phyloP scores from a whole-genome alignment of 1,140 invertebrate genomes.

The Apocrypta bakeri region DNA sequence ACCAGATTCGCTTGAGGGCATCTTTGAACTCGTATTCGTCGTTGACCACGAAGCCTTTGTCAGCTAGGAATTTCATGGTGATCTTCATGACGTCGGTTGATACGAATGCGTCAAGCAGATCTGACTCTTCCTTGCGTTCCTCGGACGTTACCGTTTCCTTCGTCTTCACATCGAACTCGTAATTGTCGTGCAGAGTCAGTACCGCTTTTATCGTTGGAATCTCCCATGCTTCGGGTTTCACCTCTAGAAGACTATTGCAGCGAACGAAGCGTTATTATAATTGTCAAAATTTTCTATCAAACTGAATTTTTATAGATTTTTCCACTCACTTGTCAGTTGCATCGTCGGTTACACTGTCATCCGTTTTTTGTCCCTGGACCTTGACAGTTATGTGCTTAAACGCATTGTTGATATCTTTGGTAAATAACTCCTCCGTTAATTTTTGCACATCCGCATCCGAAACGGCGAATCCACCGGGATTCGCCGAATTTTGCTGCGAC shows the following conservation, averaged over 20 bases:
- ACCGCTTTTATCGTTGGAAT: conserved; percentile 72
- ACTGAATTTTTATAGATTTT: no score
- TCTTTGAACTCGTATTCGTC: conserved; percentile 74
- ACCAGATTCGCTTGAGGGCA: conserved; percentile 74
- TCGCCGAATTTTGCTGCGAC: conserved; percentile 56
- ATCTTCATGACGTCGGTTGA: conserved; percentile 77
- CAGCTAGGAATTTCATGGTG: conserved; percentile 76
- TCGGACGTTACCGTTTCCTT: conserved; percentile 76
- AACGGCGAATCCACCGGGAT: conserved; percentile 62
- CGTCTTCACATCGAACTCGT: conserved; percentile 72
- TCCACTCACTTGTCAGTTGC: conserved; percentile 71
- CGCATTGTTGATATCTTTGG: conserved; percentile 72
- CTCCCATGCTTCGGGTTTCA: conserved; percentile 68
- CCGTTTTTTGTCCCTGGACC: conserved; percentile 70
- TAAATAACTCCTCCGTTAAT: conserved; percentile 68
- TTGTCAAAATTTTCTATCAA: not conserved
- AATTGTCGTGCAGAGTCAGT: conserved; percentile 72
- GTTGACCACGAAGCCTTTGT: conserved; percentile 72
- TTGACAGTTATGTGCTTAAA: conserved; percentile 70
- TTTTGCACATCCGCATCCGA: conserved; percentile 70
- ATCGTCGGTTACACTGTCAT: conserved; percentile 67
- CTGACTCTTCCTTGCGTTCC: conserved; percentile 76
- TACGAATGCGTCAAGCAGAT: conserved; percentile 77
- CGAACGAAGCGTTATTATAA: not conserved
- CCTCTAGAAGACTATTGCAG: conserved; percentile 64